A percentile compares a stretch with the other conserved stretches of the same genome.
Evolutionary conservation across 1,140 invertebrate species (phyloP).

Genomic region (Pseudachorutes palmiensis): DNA sequence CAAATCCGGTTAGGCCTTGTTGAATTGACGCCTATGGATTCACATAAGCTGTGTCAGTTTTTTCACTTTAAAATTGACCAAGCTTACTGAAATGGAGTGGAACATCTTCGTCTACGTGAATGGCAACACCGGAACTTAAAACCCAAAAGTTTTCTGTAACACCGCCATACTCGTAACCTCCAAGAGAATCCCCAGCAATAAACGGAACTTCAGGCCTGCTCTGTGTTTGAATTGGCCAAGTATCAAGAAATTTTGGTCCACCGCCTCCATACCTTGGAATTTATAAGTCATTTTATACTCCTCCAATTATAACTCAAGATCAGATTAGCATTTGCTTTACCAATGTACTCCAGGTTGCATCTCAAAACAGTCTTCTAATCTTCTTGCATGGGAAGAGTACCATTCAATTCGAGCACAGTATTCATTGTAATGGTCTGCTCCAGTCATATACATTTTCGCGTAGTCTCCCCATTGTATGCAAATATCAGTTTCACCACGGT

Average conservation of each 20-base stretch:
- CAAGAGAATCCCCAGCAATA: slow-evolving; percentile 41
- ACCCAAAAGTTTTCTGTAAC: slow-evolving; percentile 69
- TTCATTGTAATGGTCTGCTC: too few relatives aligned
- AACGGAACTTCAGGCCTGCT: slow-evolving; percentile 35
- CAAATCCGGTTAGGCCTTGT: too few relatives aligned
- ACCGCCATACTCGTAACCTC: slow-evolving; percentile 42
- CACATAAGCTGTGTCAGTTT: too few relatives aligned
- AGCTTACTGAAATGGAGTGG: slow-evolving; percentile 62
- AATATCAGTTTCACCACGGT: too few relatives aligned
- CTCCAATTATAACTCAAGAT: too few relatives aligned
- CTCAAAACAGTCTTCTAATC: slow-evolving; percentile 2
- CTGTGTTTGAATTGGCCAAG: slow-evolving; percentile 45
- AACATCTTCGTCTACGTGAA: slow-evolving; percentile 53
- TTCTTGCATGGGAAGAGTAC: neutral
- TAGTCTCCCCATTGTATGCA: too few relatives aligned
- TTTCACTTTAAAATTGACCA: slow-evolving; percentile 45
- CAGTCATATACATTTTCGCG: too few relatives aligned
- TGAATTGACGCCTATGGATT: too few relatives aligned
- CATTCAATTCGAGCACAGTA: neutral
- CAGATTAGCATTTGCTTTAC: too few relatives aligned
- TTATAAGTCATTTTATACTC: too few relatives aligned
- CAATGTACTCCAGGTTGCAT: neutral
- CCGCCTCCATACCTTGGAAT: slow-evolving; percentile 43
- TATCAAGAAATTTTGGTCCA: slow-evolving; percentile 41
- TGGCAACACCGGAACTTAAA: slow-evolving; percentile 56